Conservation (phyloP, 1,140 invertebrate species). For the Papilio polyxenes region DNA sequence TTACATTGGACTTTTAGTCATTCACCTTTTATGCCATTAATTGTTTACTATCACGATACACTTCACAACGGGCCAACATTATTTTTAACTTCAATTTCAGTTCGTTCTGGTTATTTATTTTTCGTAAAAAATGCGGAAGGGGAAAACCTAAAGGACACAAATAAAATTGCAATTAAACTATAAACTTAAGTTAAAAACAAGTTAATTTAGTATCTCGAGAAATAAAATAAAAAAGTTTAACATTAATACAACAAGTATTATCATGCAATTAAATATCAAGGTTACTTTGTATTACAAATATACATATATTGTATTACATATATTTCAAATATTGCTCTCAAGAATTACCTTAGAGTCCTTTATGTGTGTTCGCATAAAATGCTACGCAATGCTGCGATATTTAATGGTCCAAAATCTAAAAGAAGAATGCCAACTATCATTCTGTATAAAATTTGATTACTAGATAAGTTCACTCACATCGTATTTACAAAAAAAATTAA, state of each 20-base stretch:
- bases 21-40: too few species aligned
- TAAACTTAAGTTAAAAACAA: background rate
- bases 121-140: background rate
- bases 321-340: background rate
- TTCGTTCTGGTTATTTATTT: background rate
- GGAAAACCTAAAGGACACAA: background rate
- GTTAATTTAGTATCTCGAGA: background rate
- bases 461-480: too few species aligned
- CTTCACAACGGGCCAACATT: too few species aligned
- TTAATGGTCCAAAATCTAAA: background rate
- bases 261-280: slow-evolving; percentile 8
- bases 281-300: background rate
- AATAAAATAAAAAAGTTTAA: background rate
- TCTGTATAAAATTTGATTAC: too few species aligned
- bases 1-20: too few species aligned
- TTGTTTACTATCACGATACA: too few species aligned
- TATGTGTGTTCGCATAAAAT: background rate
- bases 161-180: background rate
- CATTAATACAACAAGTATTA: background rate
- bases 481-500: too few species aligned
- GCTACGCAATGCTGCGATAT: too few species aligned
- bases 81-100: background rate
- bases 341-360: background rate
- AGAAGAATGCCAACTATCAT: background rate
- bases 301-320: too few species aligned